Evolutionary conservation across 1,140 invertebrate species (phyloP), one percentile per base, ranked within the genome.

Genomic region (Agraylea sexmaculata): DNA sequence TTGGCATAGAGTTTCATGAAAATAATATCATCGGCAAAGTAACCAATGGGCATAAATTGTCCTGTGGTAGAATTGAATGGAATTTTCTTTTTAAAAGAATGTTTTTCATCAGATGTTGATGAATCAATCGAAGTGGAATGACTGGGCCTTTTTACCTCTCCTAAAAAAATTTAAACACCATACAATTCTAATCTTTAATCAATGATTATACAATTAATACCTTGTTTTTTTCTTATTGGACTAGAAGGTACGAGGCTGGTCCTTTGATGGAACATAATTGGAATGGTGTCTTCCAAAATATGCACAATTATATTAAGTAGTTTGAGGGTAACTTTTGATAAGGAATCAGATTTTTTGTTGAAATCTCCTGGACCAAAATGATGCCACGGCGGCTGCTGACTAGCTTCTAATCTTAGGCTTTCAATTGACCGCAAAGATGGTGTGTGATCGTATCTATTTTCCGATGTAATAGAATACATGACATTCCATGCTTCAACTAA

Each of bases 1-100:
- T 76, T 74, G 12, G 84, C 81, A 55, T 83, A 80, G 13, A 89
- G 61, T 53, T 80, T 83, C 60, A 82, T 68, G 57, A 87, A 89
- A 57, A 86, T 78, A 1, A 79, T 74, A 12, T 74, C 66, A 34
- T 70, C 73, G 23, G 66, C 64, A 57, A 87, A 87, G 35, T 71
- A 60, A 10, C 80, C 80, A 16, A 74, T 62, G 3, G 66, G 56
- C 21, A 45, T 59, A 65, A 18, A 59, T 47, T 51, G 60, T 64
- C 47, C 47, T 23, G 44, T 31, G 7, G 32, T 46, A 2, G 47
- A 43, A 22, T 41, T 49, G 31, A 36, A 49, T n/a, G 49, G 47
- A 12, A 46, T 47, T 41, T 60, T 66, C 53, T 62, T 66, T 47
- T 52, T 61, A 40, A 53, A 43, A 3, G 53, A 43, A 1, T 46